These are phyloP conservation scores for Hesperophylax magnus DNA, from an alignment of 1,140 invertebrate species.

Conservation along the genomic window DNA sequence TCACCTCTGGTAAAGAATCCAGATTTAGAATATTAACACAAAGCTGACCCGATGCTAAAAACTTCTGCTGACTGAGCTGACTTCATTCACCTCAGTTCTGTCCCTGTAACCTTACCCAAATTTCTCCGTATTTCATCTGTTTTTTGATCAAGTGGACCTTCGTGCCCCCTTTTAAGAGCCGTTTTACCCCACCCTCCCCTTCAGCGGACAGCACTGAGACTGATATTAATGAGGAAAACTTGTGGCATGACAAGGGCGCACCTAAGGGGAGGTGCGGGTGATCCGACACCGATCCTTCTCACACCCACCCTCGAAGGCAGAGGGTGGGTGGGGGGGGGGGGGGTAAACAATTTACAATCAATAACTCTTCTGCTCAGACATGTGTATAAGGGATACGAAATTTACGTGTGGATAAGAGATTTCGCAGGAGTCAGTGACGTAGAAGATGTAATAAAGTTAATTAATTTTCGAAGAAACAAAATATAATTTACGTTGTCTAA, in stretches of 20 bases:
- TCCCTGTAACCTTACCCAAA: slow-evolving; percentile 25
- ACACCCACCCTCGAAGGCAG: slow-evolving; percentile 19
- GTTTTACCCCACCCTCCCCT: slow-evolving; percentile 10
- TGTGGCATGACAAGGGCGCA: slow-evolving; percentile 56
- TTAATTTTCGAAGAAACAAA: too few species aligned
- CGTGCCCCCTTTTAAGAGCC: slow-evolving; percentile 11
- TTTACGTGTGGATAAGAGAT: slow-evolving; percentile 55
- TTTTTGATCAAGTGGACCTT: slow-evolving; percentile 44
- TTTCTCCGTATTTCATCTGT: slow-evolving; percentile 31
- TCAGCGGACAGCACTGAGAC: slow-evolving; percentile 52
- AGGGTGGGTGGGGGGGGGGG: slow-evolving; percentile 16
- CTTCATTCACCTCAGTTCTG: slow-evolving; percentile 14
- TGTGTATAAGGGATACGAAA: slow-evolving; percentile 56
- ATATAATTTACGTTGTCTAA: too few species aligned
- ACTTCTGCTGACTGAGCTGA: not conserved
- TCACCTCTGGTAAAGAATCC: too few species aligned
- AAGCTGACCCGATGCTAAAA: too few species aligned
- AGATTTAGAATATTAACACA: too few species aligned
- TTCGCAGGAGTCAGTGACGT: slow-evolving; percentile 47
- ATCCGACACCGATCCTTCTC: slow-evolving; percentile 13
- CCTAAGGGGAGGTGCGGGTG: slow-evolving; percentile 45
- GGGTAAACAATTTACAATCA: slow-evolving; percentile 59
- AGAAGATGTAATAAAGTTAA: not conserved
- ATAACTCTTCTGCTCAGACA: slow-evolving; percentile 58
- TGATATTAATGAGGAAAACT: slow-evolving; percentile 59